Evolutionary conservation across 2,797 vertebrate genomes (phyloP), one percentile per base, ranked within the genome.

Genomic region (Lutra lutra): DNA sequence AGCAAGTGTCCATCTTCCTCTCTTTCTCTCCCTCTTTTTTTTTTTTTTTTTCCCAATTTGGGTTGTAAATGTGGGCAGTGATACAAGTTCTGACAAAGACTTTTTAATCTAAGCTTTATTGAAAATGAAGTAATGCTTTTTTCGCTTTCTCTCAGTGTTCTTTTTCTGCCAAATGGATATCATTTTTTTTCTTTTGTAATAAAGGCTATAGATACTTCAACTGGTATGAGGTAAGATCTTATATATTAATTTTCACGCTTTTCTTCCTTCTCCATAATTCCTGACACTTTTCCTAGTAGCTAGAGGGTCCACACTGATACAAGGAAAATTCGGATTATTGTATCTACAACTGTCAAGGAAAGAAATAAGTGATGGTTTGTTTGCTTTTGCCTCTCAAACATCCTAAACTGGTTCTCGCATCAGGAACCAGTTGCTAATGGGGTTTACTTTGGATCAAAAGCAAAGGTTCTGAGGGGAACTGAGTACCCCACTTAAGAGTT

Each of bases 121-220:
- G 15, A 86, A 92, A 95, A 86, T 92, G 20, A 90, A 90, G 15
- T 58, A 54, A 88, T 73, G 27, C 29, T 96, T 94, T 83, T 70
- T 11, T 43, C 83, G 60, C 9, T 87, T 78, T 72, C 70, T 46
- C 7, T 43, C 75, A 79, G 9, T 80, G 0, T 84, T 93, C 15
- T 46, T 91, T 97, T 95, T 40, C 38, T 82, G 43, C n/a, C 29
- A 87, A 6, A 14, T 75, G 62, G 29, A 2, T 38, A 58, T 8
- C 21, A 70, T 48, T 73, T 86, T 64, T 46, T 73, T 79, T 51
- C 27, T 60, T 79, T 62, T 83, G n/a, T 66, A 90, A 94, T 58
- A 79, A 13, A 89, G 4, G 70, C 12, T 86, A 35, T 48, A 70
- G 21, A 18, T 85, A 17, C 38, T 64, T 83, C 54, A 46, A 4